Percentiles rank a stretch among this genome's conserved stretches.
phyloP scores from a whole-genome alignment of 2,113 vertebrate species.

The Poecilia latipinna region DNA sequence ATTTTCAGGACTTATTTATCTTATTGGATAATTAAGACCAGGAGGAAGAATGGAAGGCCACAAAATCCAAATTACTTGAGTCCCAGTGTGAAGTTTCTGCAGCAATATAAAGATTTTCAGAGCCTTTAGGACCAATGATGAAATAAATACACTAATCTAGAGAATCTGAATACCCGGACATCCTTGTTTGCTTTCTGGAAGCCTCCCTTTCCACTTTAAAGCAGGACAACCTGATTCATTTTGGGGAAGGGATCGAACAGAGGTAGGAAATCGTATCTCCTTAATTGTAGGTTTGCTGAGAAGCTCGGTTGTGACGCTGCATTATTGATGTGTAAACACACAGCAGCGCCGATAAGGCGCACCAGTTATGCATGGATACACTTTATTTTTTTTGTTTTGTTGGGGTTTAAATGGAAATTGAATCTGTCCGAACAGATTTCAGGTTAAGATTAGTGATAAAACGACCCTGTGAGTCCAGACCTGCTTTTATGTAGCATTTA shows the following conservation, averaged over 20 bases:
- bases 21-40: not conserved
- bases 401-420: not conserved
- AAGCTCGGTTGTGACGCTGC: conserved; percentile 37
- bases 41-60: not conserved
- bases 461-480: not conserved
- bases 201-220: not conserved
- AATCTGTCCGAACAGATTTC: not conserved
- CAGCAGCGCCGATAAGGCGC: conserved; percentile 12
- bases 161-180: not conserved
- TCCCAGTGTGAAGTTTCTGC: not conserved
- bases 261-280: conserved; percentile 33
- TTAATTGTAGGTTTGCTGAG: conserved; percentile 43
- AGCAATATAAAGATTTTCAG: not conserved
- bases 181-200: not conserved
- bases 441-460: not conserved
- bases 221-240: not conserved
- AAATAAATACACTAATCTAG: not conserved
- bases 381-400: not conserved
- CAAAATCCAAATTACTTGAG: not conserved
- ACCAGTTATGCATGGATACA: conserved; percentile 22
- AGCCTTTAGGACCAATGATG: not conserved
- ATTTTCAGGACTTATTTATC: not conserved
- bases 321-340: conserved; percentile 67
- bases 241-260: not conserved
- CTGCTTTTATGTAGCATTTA: not conserved